Percentiles rank a stretch among this genome's conserved stretches.
Evolutionary conservation across 2,797 vertebrate genomes (phyloP).

Genomic region (Diplodus sargus): DNA sequence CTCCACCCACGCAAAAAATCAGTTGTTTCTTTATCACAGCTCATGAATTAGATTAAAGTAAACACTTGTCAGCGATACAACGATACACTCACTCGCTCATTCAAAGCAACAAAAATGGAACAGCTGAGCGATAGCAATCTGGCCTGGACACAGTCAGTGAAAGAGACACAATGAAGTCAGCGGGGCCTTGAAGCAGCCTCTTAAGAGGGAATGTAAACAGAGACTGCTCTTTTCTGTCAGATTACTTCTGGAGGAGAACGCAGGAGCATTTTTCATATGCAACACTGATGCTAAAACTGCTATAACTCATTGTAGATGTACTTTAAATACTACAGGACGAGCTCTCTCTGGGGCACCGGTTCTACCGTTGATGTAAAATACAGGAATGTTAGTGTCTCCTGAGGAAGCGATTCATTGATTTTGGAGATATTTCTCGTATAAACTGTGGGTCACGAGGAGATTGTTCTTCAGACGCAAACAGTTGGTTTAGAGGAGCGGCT

Average conservation of each 20-base stretch:
- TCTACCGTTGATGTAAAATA: neutral
- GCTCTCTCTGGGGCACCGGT: neutral
- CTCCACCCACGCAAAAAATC: neutral
- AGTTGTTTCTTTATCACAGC: slow-evolving; percentile 46
- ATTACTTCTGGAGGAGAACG: neutral
- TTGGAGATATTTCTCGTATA: neutral
- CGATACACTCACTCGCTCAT: neutral
- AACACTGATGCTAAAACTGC: neutral
- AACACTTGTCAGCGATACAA: slow-evolving; percentile 43
- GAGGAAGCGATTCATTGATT: neutral
- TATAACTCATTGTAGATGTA: neutral
- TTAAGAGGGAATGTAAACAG: slow-evolving; percentile 64
- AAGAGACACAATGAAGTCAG: slow-evolving; percentile 57
- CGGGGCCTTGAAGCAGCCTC: slow-evolving; percentile 41
- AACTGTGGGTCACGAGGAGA: neutral
- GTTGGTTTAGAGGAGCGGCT: neutral
- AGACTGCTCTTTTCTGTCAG: slow-evolving; percentile 9
- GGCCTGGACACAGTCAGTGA: slow-evolving; percentile 55
- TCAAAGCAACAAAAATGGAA: slow-evolving; percentile 35
- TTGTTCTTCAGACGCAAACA: neutral
- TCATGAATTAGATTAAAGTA: slow-evolving; percentile 45
- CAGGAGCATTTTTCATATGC: slow-evolving; percentile 2
- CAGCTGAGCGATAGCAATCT: slow-evolving; percentile 57
- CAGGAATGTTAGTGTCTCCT: neutral
- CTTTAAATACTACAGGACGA: slow-evolving; percentile 4